Evolutionary conservation across 2,797 vertebrate species (phyloP).

Genomic region (Numenius phaeopus): DNA sequence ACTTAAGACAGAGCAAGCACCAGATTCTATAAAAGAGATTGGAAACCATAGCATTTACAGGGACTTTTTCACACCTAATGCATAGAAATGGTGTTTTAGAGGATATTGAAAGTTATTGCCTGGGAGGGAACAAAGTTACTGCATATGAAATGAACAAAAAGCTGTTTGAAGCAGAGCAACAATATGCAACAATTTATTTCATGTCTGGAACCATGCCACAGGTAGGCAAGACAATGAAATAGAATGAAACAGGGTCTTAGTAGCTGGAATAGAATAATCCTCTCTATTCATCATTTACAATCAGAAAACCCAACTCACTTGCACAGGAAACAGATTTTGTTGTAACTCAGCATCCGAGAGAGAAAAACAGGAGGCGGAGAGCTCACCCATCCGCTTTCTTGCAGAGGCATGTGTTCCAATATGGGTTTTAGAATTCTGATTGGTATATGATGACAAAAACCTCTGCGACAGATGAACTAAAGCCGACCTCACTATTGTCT

Average conservation of each 20-base stretch:
- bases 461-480: background rate
- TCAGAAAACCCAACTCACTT: background rate
- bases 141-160: background rate
- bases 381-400: background rate
- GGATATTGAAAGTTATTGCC: background rate
- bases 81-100: background rate
- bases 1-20: background rate
- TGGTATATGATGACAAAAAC: background rate
- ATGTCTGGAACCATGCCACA: background rate
- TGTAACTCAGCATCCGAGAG: background rate
- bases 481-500: background rate
- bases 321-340: background rate
- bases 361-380: background rate
- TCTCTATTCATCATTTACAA: background rate
- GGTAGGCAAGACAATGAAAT: background rate
- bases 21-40: background rate
- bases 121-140: background rate
- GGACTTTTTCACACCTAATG: background rate
- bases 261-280: background rate
- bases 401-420: background rate
- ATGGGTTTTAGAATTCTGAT: background rate
- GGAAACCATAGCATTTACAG: background rate
- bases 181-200: background rate
- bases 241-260: background rate
- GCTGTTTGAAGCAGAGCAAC: background rate